Conservation (phyloP, 2,888 invertebrate species). For the Coenonympha arcania region DNA sequence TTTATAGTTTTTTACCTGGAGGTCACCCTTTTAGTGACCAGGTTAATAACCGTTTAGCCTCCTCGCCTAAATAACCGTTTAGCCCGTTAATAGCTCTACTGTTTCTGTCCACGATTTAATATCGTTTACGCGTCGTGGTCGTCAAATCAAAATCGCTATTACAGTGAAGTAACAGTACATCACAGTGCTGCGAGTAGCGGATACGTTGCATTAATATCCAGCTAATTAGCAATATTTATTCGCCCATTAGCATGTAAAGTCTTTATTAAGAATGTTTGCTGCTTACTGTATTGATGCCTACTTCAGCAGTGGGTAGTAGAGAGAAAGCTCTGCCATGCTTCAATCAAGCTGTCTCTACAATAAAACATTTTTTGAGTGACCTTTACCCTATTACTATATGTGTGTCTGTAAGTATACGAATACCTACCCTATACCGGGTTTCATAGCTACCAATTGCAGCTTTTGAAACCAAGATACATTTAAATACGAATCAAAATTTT, state of each 20-base stretch:
- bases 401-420: too few relatives aligned
- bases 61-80: too few relatives aligned
- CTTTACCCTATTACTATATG: not conserved
- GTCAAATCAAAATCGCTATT: not conserved
- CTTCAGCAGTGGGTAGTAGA: slow-evolving; percentile 2
- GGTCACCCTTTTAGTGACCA: too few relatives aligned
- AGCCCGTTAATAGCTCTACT: too few relatives aligned
- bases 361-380: not conserved
- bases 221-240: slow-evolving; percentile 24
- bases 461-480: too few relatives aligned
- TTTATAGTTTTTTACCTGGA: too few relatives aligned
- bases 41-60: too few relatives aligned
- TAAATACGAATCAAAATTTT: too few relatives aligned
- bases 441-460: too few relatives aligned
- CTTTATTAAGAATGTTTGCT: slow-evolving; percentile 9
- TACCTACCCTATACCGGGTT: too few relatives aligned
- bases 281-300: not conserved
- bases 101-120: not conserved
- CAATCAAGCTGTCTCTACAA: not conserved
- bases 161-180: slow-evolving; percentile 21
- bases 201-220: slow-evolving; percentile 14
- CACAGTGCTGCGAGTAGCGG: slow-evolving; percentile 19
- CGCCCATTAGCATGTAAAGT: slow-evolving; percentile 11
- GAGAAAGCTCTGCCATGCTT: slow-evolving; percentile 8
- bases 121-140: not conserved